phyloP scores from a whole-genome alignment of 2,888 invertebrate genomes.

The Platerodrilus igneus region DNA sequence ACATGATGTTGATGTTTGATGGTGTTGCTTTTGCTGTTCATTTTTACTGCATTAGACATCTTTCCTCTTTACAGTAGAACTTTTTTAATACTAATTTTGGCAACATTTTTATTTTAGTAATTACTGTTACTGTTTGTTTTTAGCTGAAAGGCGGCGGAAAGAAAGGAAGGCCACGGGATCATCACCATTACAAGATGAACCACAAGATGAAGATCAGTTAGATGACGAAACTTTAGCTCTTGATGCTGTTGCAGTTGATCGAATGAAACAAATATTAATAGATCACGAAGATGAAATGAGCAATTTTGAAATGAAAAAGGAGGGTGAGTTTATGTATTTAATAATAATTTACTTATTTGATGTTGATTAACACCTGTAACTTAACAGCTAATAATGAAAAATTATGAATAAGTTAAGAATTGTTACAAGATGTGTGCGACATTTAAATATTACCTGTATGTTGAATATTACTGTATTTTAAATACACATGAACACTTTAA shows the following conservation, averaged over 20 bases:
- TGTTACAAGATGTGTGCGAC: no score
- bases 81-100: no score
- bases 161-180: slow-evolving; percentile 52
- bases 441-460: no score
- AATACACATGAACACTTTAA: no score
- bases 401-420: no score
- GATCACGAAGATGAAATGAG: slow-evolving; percentile 79
- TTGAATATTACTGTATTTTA: no score
- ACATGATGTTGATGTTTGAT: no score
- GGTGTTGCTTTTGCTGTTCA: no score
- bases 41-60: no score
- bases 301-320: slow-evolving; percentile 62
- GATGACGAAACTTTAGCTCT: slow-evolving; percentile 71
- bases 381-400: no score
- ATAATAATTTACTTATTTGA: not conserved
- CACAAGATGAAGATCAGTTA: slow-evolving; percentile 60
- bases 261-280: slow-evolving; percentile 73
- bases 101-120: not conserved
- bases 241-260: slow-evolving; percentile 69
- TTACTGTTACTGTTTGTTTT: slow-evolving; percentile 5
- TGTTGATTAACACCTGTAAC: not conserved
- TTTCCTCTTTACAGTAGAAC: no score
- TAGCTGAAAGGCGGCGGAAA: slow-evolving; percentile 56
- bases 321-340: slow-evolving; percentile 46
- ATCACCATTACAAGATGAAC: slow-evolving; percentile 57